Evolutionary conservation across 1,140 invertebrate species (phyloP), one percentile per base, ranked within the genome.

Genomic region (Brachystomella parvula): DNA sequence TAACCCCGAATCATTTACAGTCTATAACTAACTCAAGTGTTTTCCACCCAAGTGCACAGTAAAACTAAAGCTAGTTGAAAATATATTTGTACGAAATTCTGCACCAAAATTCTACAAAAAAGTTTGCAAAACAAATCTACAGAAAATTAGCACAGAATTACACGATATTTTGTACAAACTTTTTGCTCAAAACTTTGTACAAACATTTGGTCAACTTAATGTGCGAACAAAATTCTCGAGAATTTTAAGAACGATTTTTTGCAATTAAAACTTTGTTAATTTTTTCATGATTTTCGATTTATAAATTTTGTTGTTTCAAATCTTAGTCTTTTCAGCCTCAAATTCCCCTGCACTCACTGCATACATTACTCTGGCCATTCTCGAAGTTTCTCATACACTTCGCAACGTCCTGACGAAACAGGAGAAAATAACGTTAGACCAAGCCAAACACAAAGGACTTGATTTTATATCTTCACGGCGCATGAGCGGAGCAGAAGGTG

Each of bases 171-270:
- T 30, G n/a, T 60, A 31, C 6, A 21, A 29, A 31, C 15, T 2
- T 6, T 33, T 32, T 31, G 28, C 19, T 53, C 77, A 81, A 2
- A 81, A 83, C 44, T 86, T 90, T 94, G n/a, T n/a, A n/a, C 6
- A 79, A 85, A 31, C 98, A 92, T 88, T 79, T 98, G 63, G 80
- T 86, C 0, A 78, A 79, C 19, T 81, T 84, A 66, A 94, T 97
- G 79, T 81, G 79, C 0, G 33, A 80, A 3, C 89, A 90, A 75
- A 96, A 95, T 33, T 89, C 28, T 19, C 2, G 31, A 31, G 31
- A 60, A 17, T 15, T 61, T 61, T 61, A 33, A n/a, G 39, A 44
- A 44, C 39, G n/a, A 44, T 9, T 9, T 44, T n/a, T 12, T 12
- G 9, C 9, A 44, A 12, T 44, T 9, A 9, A 44, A 9, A 44